phyloP scores from a whole-genome alignment of 2,113 vertebrate genomes.

The cattle (Bos taurus) region ARS-UCD2.0 NC_037345.1:8323001-8323500 shows the following conservation, averaged over 20 bases:
- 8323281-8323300: neutral
- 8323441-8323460: neutral
- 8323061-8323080: neutral
- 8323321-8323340: neutral
- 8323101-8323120: neutral
- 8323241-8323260: neutral
- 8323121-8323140: neutral
- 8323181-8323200: neutral
- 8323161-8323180: neutral
- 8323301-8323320: neutral
- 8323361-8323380: neutral
- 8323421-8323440: neutral
- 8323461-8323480: neutral
- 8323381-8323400: neutral
- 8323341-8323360: neutral
- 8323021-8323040: neutral
- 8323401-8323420: neutral
- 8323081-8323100: neutral
- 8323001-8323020: neutral
- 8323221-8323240: rapidly evolving
- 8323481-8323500: neutral
- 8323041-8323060: rapidly evolving
- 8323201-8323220: neutral
- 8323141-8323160: neutral
- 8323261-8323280: rapidly evolving